Evolutionary conservation across 2,113 vertebrate species (phyloP).

Genomic region (Phrynocephalus versicolor): DNA sequence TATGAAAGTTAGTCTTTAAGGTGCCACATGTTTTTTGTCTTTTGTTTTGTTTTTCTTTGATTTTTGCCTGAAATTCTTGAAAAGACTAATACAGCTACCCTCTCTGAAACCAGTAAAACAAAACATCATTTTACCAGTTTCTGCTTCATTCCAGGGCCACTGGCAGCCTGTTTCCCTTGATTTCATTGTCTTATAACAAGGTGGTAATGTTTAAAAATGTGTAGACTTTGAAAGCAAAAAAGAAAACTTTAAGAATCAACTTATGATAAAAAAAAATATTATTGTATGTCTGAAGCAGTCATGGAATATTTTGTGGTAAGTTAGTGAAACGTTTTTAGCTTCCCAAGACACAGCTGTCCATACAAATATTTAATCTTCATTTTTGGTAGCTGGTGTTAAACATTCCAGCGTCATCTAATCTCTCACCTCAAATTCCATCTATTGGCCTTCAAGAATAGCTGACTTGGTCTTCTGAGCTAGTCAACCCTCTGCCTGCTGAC

Average conservation of each 20-base stretch:
- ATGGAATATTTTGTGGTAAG: slow-evolving; percentile 53
- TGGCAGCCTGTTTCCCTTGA: background rate
- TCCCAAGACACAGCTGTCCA: slow-evolving; percentile 46
- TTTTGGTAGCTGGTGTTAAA: slow-evolving; percentile 49
- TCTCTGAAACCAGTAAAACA: no score
- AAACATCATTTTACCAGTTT: background rate
- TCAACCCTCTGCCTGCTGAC: slow-evolving; percentile 63
- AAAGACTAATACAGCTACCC: no score
- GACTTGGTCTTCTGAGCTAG: slow-evolving; percentile 32
- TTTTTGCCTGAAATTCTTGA: no score
- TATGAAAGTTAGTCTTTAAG: no score
- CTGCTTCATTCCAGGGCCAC: background rate
- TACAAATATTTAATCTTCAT: slow-evolving; percentile 61
- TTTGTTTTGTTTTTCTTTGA: no score
- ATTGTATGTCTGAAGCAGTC: slow-evolving; percentile 26
- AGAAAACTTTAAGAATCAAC: background rate
- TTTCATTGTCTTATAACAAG: background rate
- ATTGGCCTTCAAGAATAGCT: slow-evolving; percentile 51
- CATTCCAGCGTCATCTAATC: slow-evolving; percentile 18
- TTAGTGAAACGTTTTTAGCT: slow-evolving; percentile 28
- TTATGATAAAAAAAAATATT: slow-evolving; percentile 23
- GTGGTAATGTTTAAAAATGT: background rate
- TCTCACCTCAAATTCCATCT: slow-evolving; percentile 51
- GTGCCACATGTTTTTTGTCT: no score
- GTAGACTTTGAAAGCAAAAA: background rate